Conservation (phyloP, 2,113 vertebrate genomes). For the Plecotus auritus region DNA sequence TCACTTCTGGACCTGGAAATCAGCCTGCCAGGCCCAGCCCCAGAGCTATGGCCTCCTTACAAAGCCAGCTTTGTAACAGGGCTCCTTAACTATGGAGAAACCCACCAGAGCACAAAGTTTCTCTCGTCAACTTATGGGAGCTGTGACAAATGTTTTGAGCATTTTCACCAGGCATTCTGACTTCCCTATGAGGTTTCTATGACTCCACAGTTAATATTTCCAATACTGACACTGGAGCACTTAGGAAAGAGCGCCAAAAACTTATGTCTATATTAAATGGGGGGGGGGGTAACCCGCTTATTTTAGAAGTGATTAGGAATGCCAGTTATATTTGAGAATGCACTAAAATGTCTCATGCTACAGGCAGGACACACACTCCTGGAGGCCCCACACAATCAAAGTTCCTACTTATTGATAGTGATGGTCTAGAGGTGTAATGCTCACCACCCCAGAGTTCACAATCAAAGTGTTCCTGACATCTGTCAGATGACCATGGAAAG, state of each 20-base stretch:
- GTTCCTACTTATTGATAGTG: not conserved
- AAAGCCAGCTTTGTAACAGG: slow-evolving; percentile 33
- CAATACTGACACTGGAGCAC: not conserved
- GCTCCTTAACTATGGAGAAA: slow-evolving; percentile 27
- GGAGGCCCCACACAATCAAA: not conserved
- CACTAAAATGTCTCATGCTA: not conserved
- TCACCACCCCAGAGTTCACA: not conserved
- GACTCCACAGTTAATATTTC: not conserved
- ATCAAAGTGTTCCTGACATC: not conserved
- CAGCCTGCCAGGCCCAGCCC: not conserved
- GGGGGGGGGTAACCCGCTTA: not conserved
- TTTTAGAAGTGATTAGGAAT: slow-evolving; percentile 4
- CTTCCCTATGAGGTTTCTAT: slow-evolving; percentile 28
- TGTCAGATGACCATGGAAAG: not conserved
- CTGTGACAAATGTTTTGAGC: slow-evolving; percentile 9
- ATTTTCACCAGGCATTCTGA: slow-evolving; percentile 4
- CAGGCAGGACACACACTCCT: not conserved
- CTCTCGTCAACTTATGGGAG: not conserved
- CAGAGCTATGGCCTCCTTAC: not conserved
- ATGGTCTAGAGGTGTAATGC: too few species aligned
- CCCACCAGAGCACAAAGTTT: not conserved
- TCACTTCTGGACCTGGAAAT: not conserved
- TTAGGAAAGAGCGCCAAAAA: slow-evolving; percentile 17
- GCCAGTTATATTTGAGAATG: not conserved
- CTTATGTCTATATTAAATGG: not conserved